A percentile compares a stretch with the other conserved stretches of the same genome.
phyloP scores from a whole-genome alignment of 2,797 vertebrate species.

The Falco peregrinus region DNA sequence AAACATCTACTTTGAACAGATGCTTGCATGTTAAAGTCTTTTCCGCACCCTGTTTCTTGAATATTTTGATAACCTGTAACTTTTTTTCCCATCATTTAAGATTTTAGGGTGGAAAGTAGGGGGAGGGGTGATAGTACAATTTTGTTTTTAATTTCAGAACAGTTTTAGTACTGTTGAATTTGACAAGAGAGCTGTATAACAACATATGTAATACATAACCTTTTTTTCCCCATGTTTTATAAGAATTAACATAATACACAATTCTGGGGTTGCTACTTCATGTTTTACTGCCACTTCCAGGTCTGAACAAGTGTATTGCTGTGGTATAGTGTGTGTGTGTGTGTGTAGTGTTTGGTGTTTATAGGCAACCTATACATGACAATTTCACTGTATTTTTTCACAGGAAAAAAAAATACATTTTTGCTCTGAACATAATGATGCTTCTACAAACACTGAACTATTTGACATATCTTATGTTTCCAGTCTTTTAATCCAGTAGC shows the following conservation, averaged over 20 bases:
- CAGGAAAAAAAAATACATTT: not conserved
- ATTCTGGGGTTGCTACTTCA: not conserved
- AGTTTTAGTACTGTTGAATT: not conserved
- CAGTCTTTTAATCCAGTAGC: not conserved
- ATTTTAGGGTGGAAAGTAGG: not conserved
- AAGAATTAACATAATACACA: not conserved
- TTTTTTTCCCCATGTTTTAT: fast-evolving
- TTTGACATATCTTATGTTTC: not conserved
- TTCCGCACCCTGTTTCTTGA: not conserved
- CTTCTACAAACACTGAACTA: not conserved
- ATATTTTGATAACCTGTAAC: not conserved
- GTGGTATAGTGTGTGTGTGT: not conserved
- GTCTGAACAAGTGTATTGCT: not conserved
- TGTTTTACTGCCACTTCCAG: not conserved
- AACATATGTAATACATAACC: not conserved
- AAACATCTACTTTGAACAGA: not conserved
- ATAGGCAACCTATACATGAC: not conserved
- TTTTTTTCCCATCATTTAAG: not conserved
- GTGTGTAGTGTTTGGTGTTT: not conserved
- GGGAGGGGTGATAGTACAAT: not conserved
- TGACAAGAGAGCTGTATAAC: not conserved
- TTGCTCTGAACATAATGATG: not conserved
- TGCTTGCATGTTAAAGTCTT: not conserved
- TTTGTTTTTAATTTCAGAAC: not conserved
- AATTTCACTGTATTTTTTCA: not conserved